Evolutionary conservation across 92 coral and sea anemone species (phyloP).

Genomic region (Anthopleura xanthogrammica): DNA sequence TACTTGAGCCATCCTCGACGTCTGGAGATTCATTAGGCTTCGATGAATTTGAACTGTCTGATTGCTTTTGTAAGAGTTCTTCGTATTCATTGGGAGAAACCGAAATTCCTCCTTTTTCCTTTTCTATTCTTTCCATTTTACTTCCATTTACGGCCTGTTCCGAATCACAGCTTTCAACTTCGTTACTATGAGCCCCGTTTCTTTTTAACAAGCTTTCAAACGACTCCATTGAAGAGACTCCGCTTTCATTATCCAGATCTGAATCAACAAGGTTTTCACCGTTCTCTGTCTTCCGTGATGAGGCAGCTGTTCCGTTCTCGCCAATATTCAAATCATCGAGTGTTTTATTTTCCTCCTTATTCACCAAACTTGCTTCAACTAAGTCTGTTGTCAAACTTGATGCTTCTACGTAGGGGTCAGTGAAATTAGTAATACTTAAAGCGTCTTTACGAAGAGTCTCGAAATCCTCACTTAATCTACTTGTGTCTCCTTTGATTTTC

Average conservation of each 20-base stretch:
- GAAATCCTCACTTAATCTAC: slow-evolving; percentile 43
- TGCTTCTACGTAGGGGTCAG: slow-evolving; percentile 13
- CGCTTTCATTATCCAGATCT: slow-evolving; percentile 83
- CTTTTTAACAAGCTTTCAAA: slow-evolving; percentile 64
- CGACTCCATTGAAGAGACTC: slow-evolving; percentile 91
- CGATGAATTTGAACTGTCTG: neutral
- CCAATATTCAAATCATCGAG: neutral
- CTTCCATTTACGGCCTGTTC: slow-evolving; percentile 22
- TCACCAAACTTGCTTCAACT: neutral
- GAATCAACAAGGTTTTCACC: slow-evolving; percentile 45
- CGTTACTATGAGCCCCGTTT: slow-evolving; percentile 36
- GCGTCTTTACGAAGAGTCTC: slow-evolving; percentile 18
- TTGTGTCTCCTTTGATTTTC: slow-evolving; percentile 47
- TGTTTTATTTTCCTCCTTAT: neutral
- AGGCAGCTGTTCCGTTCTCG: neutral
- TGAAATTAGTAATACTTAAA: neutral
- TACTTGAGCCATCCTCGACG: neutral
- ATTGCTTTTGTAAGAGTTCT: slow-evolving; percentile 17
- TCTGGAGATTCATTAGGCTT: slow-evolving; percentile 3
- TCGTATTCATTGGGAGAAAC: slow-evolving; percentile 68
- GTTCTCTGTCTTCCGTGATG: slow-evolving; percentile 11
- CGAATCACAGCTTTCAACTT: slow-evolving; percentile 30
- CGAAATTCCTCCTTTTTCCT: slow-evolving; percentile 51
- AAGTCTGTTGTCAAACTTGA: neutral
- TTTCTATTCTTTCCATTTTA: slow-evolving; percentile 25